phyloP scores from a whole-genome alignment of 2,113 vertebrate species.

The Ictidomys tridecemlineatus region DNA sequence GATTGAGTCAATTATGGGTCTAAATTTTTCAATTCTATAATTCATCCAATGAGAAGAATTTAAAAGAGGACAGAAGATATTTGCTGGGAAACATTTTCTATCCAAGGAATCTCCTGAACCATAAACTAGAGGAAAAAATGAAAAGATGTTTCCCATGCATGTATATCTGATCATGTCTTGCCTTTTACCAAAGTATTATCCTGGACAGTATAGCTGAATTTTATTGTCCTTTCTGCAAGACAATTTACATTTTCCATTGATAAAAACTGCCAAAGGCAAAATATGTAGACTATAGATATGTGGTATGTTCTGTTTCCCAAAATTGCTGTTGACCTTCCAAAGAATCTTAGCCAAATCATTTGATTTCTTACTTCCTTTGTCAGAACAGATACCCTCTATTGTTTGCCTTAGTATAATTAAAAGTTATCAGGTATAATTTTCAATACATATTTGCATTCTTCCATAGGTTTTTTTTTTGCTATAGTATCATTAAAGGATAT shows the following conservation, averaged over 20 bases:
- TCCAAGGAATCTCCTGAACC: background rate
- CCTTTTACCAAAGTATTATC: background rate
- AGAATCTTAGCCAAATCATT: slow-evolving; percentile 18
- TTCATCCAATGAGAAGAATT: background rate
- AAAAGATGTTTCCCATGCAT: background rate
- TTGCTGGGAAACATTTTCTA: background rate
- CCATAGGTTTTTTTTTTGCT: background rate
- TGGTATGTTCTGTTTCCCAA: slow-evolving; percentile 14
- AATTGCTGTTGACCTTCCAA: slow-evolving; percentile 3
- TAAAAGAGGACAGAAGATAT: background rate
- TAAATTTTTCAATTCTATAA: background rate
- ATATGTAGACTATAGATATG: background rate
- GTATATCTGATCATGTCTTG: background rate
- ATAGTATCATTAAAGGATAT: background rate
- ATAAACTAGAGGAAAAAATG: background rate
- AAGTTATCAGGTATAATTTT: background rate
- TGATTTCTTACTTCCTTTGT: background rate
- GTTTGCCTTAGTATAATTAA: slow-evolving; percentile 6
- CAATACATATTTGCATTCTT: background rate
- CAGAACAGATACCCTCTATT: background rate
- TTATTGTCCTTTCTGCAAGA: slow-evolving; percentile 62
- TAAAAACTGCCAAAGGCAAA: background rate
- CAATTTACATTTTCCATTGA: slow-evolving; percentile 19
- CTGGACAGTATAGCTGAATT: background rate
- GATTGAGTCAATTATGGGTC: background rate